These are phyloP conservation scores for Muscicapa adusta DNA, from an alignment of 2,113 vertebrate species.

Conservation along the genomic window DNA sequence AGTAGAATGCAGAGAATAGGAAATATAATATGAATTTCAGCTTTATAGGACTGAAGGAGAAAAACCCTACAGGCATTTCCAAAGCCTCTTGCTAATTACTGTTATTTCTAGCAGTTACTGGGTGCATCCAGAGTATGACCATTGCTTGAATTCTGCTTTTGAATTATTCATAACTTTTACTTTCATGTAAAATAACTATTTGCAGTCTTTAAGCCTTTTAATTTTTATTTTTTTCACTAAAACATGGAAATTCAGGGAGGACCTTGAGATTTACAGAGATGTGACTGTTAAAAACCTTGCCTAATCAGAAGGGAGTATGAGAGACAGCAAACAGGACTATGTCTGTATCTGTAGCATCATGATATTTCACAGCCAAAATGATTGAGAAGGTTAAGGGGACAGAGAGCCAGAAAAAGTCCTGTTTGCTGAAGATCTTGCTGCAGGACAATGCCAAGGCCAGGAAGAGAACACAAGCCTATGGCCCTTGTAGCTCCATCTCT, in stretches of 20 bases:
- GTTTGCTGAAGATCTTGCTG: background rate
- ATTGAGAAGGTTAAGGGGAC: background rate
- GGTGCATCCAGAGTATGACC: background rate
- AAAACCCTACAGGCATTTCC: background rate
- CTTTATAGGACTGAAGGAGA: background rate
- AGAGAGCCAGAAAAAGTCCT: background rate
- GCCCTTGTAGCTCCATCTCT: background rate
- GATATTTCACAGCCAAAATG: background rate
- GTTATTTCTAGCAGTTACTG: background rate
- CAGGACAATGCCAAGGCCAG: background rate
- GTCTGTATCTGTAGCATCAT: rapidly evolving
- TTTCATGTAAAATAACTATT: background rate
- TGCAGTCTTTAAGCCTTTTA: background rate
- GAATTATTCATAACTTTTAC: background rate
- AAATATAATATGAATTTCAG: background rate
- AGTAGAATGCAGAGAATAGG: background rate
- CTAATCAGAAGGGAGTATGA: background rate
- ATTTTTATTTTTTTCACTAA: background rate
- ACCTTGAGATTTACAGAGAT: background rate
- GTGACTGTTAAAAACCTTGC: background rate
- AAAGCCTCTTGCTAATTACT: background rate
- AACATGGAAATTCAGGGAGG: background rate
- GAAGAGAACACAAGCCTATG: background rate
- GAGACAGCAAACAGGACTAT: background rate
- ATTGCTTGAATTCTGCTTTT: background rate